These are phyloP conservation scores for Chlorocebus sabaeus DNA, from an alignment of 2,113 vertebrate species.

Conservation along the genomic window DNA sequence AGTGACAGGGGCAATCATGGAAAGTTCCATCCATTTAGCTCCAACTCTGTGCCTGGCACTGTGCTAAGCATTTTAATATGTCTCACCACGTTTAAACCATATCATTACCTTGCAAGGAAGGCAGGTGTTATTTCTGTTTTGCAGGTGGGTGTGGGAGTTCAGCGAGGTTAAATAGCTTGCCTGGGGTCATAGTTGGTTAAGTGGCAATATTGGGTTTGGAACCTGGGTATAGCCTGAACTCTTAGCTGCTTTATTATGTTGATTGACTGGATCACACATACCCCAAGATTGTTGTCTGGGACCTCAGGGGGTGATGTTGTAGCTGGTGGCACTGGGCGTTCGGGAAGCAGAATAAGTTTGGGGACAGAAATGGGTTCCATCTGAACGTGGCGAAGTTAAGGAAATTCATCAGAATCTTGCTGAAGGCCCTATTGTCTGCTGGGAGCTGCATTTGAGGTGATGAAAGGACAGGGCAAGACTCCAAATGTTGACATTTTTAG, in stretches of 20 bases:
- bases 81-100: neutral
- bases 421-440: neutral
- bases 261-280: neutral
- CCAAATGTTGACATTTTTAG: neutral
- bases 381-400: neutral
- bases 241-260: neutral
- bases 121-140: neutral
- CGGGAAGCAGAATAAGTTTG: neutral
- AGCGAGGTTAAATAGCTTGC: neutral
- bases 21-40: neutral
- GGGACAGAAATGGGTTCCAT: neutral
- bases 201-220: neutral
- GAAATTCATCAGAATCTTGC: neutral
- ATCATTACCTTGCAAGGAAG: neutral
- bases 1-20: neutral
- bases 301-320: neutral
- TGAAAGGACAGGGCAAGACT: neutral
- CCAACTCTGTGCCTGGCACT: neutral
- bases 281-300: neutral
- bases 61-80: neutral
- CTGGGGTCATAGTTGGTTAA: neutral
- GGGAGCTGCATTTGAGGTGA: neutral
- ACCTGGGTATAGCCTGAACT: neutral
- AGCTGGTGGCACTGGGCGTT: neutral
- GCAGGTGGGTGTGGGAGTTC: neutral